Evolutionary conservation across 2,113 vertebrate genomes (phyloP).

Genomic region (Brachyhypopomus occidentalis): DNA sequence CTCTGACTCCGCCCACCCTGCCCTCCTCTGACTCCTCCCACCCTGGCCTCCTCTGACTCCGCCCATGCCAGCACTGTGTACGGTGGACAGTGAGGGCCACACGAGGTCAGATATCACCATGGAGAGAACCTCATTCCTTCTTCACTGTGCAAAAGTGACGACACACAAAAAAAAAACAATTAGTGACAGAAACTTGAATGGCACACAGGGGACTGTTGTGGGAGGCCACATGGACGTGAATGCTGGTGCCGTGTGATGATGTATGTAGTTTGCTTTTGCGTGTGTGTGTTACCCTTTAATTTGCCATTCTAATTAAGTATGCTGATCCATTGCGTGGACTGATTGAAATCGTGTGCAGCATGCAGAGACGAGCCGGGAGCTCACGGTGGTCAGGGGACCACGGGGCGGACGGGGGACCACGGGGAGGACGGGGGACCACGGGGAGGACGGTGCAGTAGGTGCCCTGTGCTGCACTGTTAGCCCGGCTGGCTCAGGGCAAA

Average conservation of each 20-base stretch:
- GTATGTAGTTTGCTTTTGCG: slow-evolving; percentile 8
- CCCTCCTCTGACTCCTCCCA: neutral
- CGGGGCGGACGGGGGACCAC: too few relatives aligned
- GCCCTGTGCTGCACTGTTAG: slow-evolving; percentile 48
- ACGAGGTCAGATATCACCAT: neutral
- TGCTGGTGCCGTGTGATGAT: slow-evolving; percentile 29
- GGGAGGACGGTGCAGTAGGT: too few relatives aligned
- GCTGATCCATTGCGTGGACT: slow-evolving; percentile 50
- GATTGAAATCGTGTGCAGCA: slow-evolving; percentile 41
- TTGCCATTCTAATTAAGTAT: slow-evolving; percentile 44
- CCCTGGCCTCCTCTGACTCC: neutral
- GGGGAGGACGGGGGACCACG: too few relatives aligned
- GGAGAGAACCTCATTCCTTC: too few relatives aligned
- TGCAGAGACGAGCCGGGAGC: too few relatives aligned
- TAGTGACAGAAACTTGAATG: slow-evolving; percentile 63
- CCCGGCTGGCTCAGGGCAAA: slow-evolving; percentile 17
- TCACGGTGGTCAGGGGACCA: too few relatives aligned
- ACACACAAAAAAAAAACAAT: slow-evolving; percentile 1
- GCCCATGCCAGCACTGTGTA: neutral
- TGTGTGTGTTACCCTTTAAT: slow-evolving; percentile 49
- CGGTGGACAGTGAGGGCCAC: neutral
- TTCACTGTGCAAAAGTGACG: neutral
- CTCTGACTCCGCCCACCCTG: too few relatives aligned
- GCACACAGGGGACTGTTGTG: slow-evolving; percentile 53
- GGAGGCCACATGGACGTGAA: slow-evolving; percentile 39